Evolutionary conservation across 2,888 invertebrate genomes (phyloP).

Genomic region (Cephus rjabovi): DNA sequence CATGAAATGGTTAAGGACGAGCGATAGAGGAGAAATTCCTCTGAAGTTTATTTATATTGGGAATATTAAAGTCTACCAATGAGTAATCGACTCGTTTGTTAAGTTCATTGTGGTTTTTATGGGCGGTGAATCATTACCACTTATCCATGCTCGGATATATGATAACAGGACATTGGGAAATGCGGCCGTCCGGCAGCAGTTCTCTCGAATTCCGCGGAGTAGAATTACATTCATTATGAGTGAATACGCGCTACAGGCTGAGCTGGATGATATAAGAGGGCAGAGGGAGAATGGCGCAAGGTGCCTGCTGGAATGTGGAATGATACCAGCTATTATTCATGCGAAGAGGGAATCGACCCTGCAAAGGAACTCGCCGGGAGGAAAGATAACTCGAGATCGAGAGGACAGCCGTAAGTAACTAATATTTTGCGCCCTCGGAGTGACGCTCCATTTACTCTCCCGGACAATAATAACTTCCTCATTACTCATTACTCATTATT

Average conservation of each 20-base stretch:
- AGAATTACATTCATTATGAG: neutral
- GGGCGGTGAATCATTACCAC: neutral
- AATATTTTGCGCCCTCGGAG: neutral
- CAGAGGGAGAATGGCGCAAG: neutral
- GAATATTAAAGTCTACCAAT: neutral
- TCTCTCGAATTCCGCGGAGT: neutral
- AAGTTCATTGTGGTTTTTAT: neutral
- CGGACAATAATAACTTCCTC: neutral
- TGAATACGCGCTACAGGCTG: neutral
- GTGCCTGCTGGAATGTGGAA: neutral
- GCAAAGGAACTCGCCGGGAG: neutral
- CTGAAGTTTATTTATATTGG: neutral
- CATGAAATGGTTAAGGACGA: too few relatives aligned
- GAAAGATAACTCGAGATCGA: neutral
- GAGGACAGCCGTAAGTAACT: neutral
- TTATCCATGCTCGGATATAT: neutral
- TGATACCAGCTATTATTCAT: neutral
- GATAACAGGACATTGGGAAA: neutral
- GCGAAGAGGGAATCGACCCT: neutral
- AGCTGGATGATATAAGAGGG: neutral
- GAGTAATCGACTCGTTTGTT: neutral
- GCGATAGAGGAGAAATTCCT: too few relatives aligned
- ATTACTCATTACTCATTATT: neutral
- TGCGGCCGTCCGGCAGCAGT: neutral
- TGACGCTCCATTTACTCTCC: neutral